phyloP scores from a whole-genome alignment of 2,113 vertebrate species.

The Pollimyrus isidori region DNA sequence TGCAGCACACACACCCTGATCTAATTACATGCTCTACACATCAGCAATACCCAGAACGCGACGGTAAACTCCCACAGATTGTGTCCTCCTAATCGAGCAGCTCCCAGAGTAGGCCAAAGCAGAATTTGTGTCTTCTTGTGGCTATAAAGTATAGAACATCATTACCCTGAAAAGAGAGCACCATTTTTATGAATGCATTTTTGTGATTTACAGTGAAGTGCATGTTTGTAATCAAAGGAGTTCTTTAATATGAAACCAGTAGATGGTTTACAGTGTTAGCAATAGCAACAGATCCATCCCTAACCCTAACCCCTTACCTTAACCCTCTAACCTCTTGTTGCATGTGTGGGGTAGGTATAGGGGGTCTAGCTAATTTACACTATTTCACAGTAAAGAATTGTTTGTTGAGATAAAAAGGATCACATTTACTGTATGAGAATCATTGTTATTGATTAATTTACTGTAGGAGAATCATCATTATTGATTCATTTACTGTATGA shows the following conservation, averaged over 20 bases:
- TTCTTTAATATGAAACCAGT: background rate
- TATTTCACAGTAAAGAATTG: background rate
- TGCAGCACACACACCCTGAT: background rate
- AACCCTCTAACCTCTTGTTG: background rate
- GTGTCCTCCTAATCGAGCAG: background rate
- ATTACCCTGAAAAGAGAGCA: background rate
- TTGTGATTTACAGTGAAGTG: background rate
- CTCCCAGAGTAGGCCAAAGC: background rate
- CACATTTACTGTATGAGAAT: background rate
- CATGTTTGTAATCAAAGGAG: background rate
- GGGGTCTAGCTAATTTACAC: background rate
- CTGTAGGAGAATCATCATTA: too few relatives aligned
- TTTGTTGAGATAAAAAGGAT: background rate
- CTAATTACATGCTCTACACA: background rate
- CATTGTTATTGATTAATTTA: background rate
- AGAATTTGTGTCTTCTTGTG: background rate
- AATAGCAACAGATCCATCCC: background rate
- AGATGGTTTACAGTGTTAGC: background rate
- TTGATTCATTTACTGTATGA: background rate
- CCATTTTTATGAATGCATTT: background rate
- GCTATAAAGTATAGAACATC: background rate
- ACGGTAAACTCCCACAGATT: background rate
- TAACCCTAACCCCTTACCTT: too few relatives aligned
- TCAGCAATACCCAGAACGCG: background rate
- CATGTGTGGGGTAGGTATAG: background rate